A percentile compares a stretch with the other conserved stretches of the same genome.
These are phyloP conservation scores for Drosophila mayri DNA, from an alignment of 1,140 invertebrate species.

Conservation along the genomic window DNA sequence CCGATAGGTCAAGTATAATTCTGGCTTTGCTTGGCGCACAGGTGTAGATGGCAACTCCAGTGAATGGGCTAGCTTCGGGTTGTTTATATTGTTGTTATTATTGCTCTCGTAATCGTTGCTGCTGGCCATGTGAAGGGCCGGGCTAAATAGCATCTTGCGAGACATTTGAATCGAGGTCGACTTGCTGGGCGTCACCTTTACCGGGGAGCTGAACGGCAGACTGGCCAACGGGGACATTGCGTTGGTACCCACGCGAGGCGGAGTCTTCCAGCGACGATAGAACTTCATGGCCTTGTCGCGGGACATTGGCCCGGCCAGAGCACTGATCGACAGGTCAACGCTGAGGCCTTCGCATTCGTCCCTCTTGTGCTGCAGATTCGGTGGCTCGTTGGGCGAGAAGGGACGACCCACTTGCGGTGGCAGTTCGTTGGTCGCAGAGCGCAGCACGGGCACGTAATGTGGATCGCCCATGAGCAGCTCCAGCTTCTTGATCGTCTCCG, in stretches of 20 bases:
- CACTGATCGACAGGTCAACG: conserved; percentile 90
- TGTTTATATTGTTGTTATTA: background rate
- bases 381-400: conserved; percentile 89
- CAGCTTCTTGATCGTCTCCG: conserved; percentile 86
- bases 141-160: conserved; percentile 10
- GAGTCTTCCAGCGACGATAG: conserved; percentile 92
- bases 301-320: conserved; percentile 94
- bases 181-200: conserved; percentile 50
- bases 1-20: background rate
- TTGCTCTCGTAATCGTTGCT: conserved; percentile 17
- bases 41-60: conserved; percentile 2
- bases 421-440: conserved; percentile 90
- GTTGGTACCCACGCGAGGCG: conserved; percentile 86
- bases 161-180: background rate
- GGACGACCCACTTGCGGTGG: conserved; percentile 90
- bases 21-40: conserved; percentile 2
- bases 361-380: conserved; percentile 85
- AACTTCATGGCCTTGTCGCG: conserved; percentile 90
- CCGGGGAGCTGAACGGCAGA: conserved; percentile 45
- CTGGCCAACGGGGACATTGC: conserved; percentile 45
- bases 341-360: conserved; percentile 87
- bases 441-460: conserved; percentile 94
- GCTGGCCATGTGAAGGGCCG: background rate
- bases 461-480: conserved; percentile 88
- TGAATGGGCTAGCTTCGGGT: background rate